phyloP scores from a whole-genome alignment of 2,888 invertebrate genomes.

The Tethea ocularis region DNA sequence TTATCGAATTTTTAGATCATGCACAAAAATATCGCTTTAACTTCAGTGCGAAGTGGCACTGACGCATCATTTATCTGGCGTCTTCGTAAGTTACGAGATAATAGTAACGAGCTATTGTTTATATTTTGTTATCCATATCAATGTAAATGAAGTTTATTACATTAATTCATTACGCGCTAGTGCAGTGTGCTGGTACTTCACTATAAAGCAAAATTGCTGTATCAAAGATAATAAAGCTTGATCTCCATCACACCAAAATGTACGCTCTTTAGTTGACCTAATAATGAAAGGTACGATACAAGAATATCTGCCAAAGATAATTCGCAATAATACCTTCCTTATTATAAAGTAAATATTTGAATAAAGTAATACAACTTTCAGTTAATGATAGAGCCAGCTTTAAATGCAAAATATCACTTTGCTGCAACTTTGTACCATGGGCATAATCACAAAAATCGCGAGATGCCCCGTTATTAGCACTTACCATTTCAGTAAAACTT shows the following conservation, averaged over 20 bases:
- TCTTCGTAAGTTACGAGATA: slow-evolving; percentile 13
- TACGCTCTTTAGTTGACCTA: background rate
- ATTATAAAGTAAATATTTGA: background rate
- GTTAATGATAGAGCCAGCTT: slow-evolving; percentile 10
- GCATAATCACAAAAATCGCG: slow-evolving; percentile 20
- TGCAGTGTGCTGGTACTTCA: background rate
- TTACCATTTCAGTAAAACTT: slow-evolving; percentile 21
- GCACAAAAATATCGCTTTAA: slow-evolving; percentile 64
- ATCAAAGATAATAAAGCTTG: slow-evolving; percentile 3
- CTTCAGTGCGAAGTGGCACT: slow-evolving; percentile 43
- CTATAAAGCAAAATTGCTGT: slow-evolving; percentile 2
- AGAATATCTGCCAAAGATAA: background rate
- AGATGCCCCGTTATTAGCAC: slow-evolving; percentile 22
- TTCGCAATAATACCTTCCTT: background rate
- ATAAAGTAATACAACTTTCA: slow-evolving; percentile 6
- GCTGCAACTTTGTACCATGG: slow-evolving; percentile 39
- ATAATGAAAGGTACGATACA: background rate
- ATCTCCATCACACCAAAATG: background rate
- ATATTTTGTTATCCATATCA: background rate
- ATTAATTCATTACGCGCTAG: background rate
- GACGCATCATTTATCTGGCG: slow-evolving; percentile 23
- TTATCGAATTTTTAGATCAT: slow-evolving; percentile 60
- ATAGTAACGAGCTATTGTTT: slow-evolving; percentile 15
- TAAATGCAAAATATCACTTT: slow-evolving; percentile 34
- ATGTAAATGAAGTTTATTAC: background rate